These are phyloP conservation scores for Odontamblyopus lacepedii DNA, from an alignment of 2,797 vertebrate species.

Conservation along the genomic window DNA sequence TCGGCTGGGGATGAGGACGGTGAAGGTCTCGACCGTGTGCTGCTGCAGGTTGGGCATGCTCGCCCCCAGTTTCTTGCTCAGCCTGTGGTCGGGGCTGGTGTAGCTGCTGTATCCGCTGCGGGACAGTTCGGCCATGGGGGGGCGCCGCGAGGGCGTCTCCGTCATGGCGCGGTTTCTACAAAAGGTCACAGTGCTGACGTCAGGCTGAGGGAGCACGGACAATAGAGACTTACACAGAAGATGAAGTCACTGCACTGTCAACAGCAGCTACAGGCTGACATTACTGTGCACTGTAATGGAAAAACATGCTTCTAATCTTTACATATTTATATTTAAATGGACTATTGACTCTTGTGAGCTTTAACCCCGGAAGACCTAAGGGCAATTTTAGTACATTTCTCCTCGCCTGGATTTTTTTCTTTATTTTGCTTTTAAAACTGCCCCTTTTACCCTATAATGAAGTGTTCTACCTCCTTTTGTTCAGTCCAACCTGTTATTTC, in stretches of 20 bases:
- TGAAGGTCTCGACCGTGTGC: slow-evolving; percentile 1
- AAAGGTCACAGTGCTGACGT: not conserved
- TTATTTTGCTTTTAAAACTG: too few species aligned
- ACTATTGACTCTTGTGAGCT: too few species aligned
- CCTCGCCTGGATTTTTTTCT: too few species aligned
- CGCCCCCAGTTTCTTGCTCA: slow-evolving; percentile 84
- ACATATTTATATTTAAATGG: too few species aligned
- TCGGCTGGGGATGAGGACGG: slow-evolving; percentile 27
- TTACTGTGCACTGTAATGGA: not conserved
- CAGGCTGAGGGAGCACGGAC: not conserved
- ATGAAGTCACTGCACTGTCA: not conserved
- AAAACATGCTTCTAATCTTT: too few species aligned
- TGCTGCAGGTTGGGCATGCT: slow-evolving; percentile 90
- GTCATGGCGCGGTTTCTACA: slow-evolving; percentile 76
- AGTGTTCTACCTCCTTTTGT: too few species aligned
- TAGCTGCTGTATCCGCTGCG: slow-evolving; percentile 58
- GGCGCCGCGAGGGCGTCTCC: slow-evolving; percentile 78
- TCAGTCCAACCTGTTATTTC: too few species aligned
- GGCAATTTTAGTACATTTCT: too few species aligned
- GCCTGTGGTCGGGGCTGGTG: slow-evolving; percentile 45
- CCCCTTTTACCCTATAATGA: too few species aligned
- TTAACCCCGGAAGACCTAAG: too few species aligned
- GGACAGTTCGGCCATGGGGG: slow-evolving; percentile 81
- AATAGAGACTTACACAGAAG: not conserved
- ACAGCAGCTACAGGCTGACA: not conserved